Base-by-base conservation (phyloP, 2,113 vertebrate genomes). In the Hippocampus barbouri region DNA sequence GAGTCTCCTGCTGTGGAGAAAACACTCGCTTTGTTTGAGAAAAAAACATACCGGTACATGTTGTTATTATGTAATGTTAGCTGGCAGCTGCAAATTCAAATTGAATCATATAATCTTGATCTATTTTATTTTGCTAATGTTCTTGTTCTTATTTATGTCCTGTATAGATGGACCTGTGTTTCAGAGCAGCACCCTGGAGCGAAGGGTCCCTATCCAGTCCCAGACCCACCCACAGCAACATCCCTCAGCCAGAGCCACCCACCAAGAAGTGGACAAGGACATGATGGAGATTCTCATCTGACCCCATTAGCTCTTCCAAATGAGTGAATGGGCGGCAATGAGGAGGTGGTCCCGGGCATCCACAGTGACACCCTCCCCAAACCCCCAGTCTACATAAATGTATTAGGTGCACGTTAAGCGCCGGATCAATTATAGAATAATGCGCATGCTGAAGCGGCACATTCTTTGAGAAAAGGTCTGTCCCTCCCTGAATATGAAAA, bases 281-380 rank as follows among this genome's bases (percentile, higher is more conserved):
- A 90, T 93, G 88, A 91, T 93, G 76, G 93, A 93, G 83, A 93
- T 93, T 76, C 93, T 93, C 69, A 93, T 93, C 83, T 93, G 86
- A 92, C 8, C 45, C 23, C 11, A 4, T 63, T 5, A 47, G 23
- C 51, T 60, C n/a, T n/a, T 38, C 7, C 25, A 61, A 43, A 63
- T 2, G 7, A 43, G 9, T 40, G 63, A 67, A 12, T 34, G 47
- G 30, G 43, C 30, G 59, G 27, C 41, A 23, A 70, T 34, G 40
- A 72, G n/a, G 15, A 10, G 20, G 16, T 38, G 10, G 5, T 21
- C 43, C 43, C 12, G 11, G 11, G 9, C 43, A 45, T 45, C 43
- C 43, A 45, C 43, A 45, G 9, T 11, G 12, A 2, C 43, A 11
- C 43, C 11, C 11, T 14, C 43, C 9, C 43, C 11, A 45, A 12